Percentiles rank a stretch among this genome's conserved stretches.
These are phyloP conservation scores for Panthera leo DNA, from an alignment of 2,113 vertebrate species.

Conservation along the genomic window DNA sequence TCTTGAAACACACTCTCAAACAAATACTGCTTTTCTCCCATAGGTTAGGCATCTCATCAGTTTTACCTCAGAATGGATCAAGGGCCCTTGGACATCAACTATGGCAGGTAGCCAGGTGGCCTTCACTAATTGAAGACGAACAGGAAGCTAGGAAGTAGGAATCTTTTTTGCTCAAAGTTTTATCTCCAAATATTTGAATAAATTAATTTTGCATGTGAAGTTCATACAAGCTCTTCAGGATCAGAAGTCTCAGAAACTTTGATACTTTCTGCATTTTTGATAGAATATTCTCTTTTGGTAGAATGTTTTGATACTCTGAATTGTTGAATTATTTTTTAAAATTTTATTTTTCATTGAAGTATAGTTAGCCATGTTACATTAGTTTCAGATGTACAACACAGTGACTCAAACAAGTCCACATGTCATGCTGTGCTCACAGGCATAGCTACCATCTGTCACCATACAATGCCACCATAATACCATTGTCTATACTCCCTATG, in stretches of 20 bases:
- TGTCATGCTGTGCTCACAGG: neutral
- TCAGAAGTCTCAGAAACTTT: neutral
- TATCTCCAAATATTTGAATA: neutral
- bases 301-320: neutral
- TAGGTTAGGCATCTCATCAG: neutral
- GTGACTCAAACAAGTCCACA: neutral
- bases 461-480: neutral
- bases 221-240: neutral
- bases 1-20: neutral
- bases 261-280: neutral
- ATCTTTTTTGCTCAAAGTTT: neutral
- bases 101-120: neutral
- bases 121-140: neutral
- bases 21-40: neutral
- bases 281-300: neutral
- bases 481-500: neutral
- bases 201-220: neutral
- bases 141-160: neutral
- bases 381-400: neutral
- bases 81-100: neutral
- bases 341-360: neutral
- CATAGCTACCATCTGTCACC: neutral
- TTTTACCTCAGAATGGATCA: slow-evolving; percentile 7
- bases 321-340: neutral
- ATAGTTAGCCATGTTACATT: neutral